phyloP scores from a whole-genome alignment of 2,797 vertebrate species.

The Pampus argenteus region DNA sequence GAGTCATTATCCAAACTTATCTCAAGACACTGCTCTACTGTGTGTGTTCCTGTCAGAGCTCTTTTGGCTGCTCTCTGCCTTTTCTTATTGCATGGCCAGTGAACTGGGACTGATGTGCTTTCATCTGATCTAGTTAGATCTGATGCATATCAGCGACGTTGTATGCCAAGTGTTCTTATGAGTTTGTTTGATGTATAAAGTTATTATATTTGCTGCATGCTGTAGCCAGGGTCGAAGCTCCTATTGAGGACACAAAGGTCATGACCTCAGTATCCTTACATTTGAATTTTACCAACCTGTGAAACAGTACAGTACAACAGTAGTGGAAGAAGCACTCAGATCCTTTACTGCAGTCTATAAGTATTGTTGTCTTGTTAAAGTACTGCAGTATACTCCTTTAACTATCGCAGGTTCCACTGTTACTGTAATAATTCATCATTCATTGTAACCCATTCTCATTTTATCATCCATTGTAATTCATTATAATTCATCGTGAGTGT shows the following conservation, averaged over 20 bases:
- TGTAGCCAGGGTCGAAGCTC: background rate
- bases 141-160: background rate
- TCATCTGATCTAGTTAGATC: conserved; percentile 3
- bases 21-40: conserved; percentile 18
- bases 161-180: background rate
- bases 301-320: too few relatives aligned
- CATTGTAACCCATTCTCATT: too few relatives aligned
- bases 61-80: background rate
- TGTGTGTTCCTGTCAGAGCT: background rate
- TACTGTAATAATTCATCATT: too few relatives aligned
- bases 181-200: background rate
- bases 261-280: background rate
- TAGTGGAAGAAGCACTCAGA: too few relatives aligned
- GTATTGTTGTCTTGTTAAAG: too few relatives aligned
- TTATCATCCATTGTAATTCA: too few relatives aligned
- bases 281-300: too few relatives aligned
- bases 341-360: too few relatives aligned
- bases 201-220: background rate
- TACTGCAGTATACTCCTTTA: too few relatives aligned
- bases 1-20: conserved; percentile 34
- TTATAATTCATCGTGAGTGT: too few relatives aligned
- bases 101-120: conserved; percentile 11
- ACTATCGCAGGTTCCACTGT: too few relatives aligned
- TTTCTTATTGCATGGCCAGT: conserved; percentile 1
- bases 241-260: background rate